Conservation (phyloP, 2,113 vertebrate genomes). For the Phoxinus phoxinus region DNA sequence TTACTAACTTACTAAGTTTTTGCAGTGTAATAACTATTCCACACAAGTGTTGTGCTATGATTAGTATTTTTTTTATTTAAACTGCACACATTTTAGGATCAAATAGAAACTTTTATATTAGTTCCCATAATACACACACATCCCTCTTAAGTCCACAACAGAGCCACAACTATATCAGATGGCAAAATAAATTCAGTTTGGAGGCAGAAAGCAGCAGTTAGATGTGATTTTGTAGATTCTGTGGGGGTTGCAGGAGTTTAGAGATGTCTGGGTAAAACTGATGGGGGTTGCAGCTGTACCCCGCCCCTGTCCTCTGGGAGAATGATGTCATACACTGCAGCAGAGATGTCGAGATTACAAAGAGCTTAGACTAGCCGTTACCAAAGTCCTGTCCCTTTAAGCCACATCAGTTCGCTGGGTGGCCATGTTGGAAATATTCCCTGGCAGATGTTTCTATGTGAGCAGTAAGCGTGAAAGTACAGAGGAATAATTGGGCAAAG, state of each 20-base stretch:
- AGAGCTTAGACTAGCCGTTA: conserved; percentile 48
- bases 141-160: not conserved
- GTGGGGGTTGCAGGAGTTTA: conserved; percentile 19
- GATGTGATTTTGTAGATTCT: conserved; percentile 41
- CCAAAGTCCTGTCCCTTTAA: conserved; percentile 43
- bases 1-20: too few species aligned
- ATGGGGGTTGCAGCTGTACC: conserved; percentile 50
- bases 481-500: not conserved
- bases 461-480: not conserved
- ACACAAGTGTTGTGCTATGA: not conserved
- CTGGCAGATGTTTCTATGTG: not conserved
- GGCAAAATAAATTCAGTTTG: not conserved
- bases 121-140: not conserved
- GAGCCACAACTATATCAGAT: not conserved
- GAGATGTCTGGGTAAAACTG: conserved; percentile 39
- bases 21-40: not conserved
- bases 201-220: conserved; percentile 1
- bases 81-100: not conserved
- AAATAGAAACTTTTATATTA: not conserved
- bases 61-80: not conserved
- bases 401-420: conserved; percentile 5
- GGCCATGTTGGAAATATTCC: not conserved
- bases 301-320: conserved; percentile 54
- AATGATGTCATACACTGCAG: conserved; percentile 72
- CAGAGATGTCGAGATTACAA: conserved; percentile 68